Conservation (phyloP, 2,888 invertebrate species). For the Polydrusus cervinus region DNA sequence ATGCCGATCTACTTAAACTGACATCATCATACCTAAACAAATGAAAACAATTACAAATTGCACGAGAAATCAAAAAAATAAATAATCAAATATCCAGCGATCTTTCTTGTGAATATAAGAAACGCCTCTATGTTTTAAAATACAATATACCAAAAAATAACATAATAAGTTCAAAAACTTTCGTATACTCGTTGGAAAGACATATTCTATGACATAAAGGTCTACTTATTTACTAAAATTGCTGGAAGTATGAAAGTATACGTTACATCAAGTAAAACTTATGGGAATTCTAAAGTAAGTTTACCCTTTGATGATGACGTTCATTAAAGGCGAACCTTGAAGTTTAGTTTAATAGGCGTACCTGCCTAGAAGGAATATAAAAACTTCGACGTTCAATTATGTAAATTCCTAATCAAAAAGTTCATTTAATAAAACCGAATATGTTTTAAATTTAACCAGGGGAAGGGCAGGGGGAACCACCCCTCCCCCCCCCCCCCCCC, state of each 20-base stretch:
- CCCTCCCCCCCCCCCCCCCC: no score
- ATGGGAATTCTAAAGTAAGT: not conserved
- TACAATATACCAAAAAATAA: not conserved
- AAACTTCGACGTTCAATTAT: not conserved
- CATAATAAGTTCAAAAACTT: not conserved
- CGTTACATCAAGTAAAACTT: conserved; percentile 18
- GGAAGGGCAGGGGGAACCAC: no score
- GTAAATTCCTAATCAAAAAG: not conserved
- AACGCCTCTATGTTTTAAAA: not conserved
- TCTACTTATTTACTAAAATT: conserved; percentile 16
- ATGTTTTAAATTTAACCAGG: no score
- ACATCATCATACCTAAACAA: no score
- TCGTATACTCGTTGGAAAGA: not conserved
- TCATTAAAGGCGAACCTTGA: conserved; percentile 11
- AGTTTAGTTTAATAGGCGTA: conserved; percentile 11
- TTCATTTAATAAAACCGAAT: no score
- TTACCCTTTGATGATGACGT: conserved; percentile 16
- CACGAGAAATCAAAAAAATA: no score
- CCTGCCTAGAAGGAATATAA: not conserved
- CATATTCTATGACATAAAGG: conserved; percentile 10
- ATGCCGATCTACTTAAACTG: no score
- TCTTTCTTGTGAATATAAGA: no score
- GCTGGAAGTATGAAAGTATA: conserved; percentile 20
- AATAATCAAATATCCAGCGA: no score
- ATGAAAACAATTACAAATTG: no score